These are phyloP conservation scores for Pterocles gutturalis DNA, from an alignment of 2,113 vertebrate species.

Conservation along the genomic window DNA sequence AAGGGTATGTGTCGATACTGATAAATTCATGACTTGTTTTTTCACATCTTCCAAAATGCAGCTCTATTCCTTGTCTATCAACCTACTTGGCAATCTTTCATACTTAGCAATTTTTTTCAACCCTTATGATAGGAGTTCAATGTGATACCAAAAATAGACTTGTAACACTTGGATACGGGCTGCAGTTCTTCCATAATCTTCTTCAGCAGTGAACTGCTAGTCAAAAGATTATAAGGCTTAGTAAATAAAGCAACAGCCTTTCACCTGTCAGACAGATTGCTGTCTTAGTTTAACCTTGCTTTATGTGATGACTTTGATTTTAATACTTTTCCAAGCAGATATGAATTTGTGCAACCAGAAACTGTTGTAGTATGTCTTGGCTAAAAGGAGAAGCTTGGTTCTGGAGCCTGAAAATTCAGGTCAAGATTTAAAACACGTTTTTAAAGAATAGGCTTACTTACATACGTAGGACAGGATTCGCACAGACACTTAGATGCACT, in stretches of 20 bases:
- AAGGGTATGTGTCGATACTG: background rate
- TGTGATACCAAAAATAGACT: constrained; percentile 37
- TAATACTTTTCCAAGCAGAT: background rate
- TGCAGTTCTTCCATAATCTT: constrained; percentile 56
- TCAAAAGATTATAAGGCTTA: constrained; percentile 62
- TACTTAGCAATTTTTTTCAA: background rate
- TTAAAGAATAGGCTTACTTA: background rate
- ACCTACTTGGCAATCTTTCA: background rate
- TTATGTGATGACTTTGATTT: background rate
- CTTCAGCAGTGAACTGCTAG: constrained; percentile 32
- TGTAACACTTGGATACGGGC: constrained; percentile 49
- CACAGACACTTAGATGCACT: background rate
- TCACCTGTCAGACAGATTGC: constrained; percentile 39
- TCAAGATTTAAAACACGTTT: background rate
- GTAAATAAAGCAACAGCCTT: constrained; percentile 57
- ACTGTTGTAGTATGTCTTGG: background rate
- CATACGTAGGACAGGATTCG: background rate
- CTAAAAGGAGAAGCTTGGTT: background rate
- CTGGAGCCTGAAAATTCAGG: background rate
- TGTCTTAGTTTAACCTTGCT: constrained; percentile 36
- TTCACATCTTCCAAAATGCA: background rate
- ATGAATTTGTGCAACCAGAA: background rate
- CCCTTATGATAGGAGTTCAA: background rate
- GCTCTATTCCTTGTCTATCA: background rate
- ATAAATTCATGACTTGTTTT: background rate